Evolutionary conservation across 2,888 invertebrate species (phyloP), one percentile per base, ranked within the genome.

Genomic region (Nephrotoma guestfalica): DNA sequence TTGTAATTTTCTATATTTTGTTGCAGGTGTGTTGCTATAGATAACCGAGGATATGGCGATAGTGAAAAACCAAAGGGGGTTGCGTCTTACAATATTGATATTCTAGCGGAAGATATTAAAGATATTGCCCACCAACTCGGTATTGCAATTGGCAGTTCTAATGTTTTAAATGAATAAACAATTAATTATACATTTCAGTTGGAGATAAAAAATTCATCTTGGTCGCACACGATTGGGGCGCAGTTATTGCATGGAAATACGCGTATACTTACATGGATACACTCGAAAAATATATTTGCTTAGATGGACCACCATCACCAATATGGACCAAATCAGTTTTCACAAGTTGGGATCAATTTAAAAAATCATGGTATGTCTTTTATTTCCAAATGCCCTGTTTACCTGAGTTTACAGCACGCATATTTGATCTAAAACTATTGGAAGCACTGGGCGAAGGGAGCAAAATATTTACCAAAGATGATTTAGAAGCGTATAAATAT

Each of bases 181-280:
- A 43, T 11, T 7, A 30, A 30, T 71, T 30, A 11, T 43, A 43
- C 5, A 30, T 86, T 51, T n/a, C 57, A 90, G 6, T 89, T 93
- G 93, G 93, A 86, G 91, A 92, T 40, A 91, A 93, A 86, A 93
- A 93, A 88, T 93, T 92, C 88, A 93, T 93, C 84, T 89, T 95
- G 9, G 92, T 95, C 2, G 92, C 93, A 0, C 95, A 95, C 90
- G 95, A 95, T 90, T 95, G 95, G 95, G 95, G 95, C 87, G 94
- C 94, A 86, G 88, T 93, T 9, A 90, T 95, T 1, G 93, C 93
- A 0, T 94, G 93, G 92, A 89, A 89, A 51, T 92, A 94, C 89
- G 92, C 94, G 0, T 91, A 92, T 83, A 88, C 89, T 1, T 91
- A 94, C 89, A 94, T 94, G 0, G 92, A 94, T 1, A 89, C 93